These are phyloP conservation scores for Halictus rubicundus DNA, from an alignment of 1,140 invertebrate species.

Conservation along the genomic window DNA sequence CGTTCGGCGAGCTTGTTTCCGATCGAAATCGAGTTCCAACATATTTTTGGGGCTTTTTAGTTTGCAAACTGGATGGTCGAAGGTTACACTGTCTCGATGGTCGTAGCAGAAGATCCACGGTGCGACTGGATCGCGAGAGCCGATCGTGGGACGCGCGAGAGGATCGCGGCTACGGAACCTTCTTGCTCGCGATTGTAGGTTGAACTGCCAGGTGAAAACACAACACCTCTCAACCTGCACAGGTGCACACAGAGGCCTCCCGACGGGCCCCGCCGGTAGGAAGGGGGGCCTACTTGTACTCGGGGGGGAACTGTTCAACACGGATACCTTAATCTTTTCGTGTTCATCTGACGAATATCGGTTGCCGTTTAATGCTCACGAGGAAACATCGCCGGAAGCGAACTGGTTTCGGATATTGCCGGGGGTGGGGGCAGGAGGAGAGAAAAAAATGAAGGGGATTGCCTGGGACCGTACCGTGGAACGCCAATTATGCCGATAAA, in stretches of 20 bases:
- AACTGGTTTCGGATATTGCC: not conserved
- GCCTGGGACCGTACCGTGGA: not conserved
- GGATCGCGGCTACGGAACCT: constrained; percentile 65
- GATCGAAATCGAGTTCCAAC: too few relatives aligned
- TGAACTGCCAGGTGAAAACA: constrained; percentile 79
- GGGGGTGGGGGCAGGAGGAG: too few relatives aligned
- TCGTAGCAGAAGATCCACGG: not conserved
- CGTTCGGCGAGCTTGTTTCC: too few relatives aligned
- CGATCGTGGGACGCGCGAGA: constrained; percentile 43
- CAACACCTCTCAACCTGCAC: constrained; percentile 75
- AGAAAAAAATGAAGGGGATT: not conserved
- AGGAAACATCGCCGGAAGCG: not conserved
- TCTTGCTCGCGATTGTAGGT: constrained; percentile 73
- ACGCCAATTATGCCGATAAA: not conserved
- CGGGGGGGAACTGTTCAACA: constrained; percentile 41
- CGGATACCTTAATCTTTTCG: constrained; percentile 51
- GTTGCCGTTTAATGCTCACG: constrained; percentile 5
- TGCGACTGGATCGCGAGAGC: constrained; percentile 1
- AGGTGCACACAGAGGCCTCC: constrained; percentile 73
- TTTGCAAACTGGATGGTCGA: too few relatives aligned
- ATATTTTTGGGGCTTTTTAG: too few relatives aligned
- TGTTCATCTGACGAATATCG: constrained; percentile 28
- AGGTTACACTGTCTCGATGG: too few relatives aligned
- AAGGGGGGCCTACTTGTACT: constrained; percentile 73
- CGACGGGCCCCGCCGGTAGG: constrained; percentile 50